A percentile compares a stretch with the other conserved stretches of the same genome.
phyloP scores from a whole-genome alignment of 2,797 vertebrate species.

The Erethizon dorsatum region DNA sequence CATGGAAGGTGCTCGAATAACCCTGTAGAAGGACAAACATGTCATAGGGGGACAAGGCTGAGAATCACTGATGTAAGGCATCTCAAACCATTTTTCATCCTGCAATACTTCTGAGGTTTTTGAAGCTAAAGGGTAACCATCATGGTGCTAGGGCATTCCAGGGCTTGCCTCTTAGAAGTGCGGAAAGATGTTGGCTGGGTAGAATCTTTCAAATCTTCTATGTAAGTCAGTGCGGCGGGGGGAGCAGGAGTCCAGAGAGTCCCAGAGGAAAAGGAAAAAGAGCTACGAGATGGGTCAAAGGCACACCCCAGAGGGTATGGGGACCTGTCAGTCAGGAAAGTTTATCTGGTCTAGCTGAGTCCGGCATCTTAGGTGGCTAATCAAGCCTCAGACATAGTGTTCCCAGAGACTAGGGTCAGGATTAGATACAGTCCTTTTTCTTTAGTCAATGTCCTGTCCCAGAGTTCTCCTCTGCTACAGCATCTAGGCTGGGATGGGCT shows the following conservation, averaged over 20 bases:
- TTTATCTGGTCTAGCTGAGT: slow-evolving; percentile 68
- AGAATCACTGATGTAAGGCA: accelerated
- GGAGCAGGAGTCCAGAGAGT: slow-evolving; percentile 4
- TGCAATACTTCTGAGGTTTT: not conserved
- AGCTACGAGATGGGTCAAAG: slow-evolving; percentile 37
- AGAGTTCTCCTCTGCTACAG: not conserved
- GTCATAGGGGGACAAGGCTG: too few species aligned
- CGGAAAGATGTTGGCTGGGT: not conserved
- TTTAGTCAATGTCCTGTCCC: not conserved
- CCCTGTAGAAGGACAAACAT: accelerated
- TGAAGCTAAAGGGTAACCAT: not conserved
- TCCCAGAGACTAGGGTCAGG: not conserved
- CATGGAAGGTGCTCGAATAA: accelerated
- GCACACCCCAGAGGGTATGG: not conserved
- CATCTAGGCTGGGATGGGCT: not conserved
- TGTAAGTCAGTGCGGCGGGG: not conserved
- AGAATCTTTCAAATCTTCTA: not conserved
- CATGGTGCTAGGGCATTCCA: accelerated
- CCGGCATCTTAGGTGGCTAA: slow-evolving; percentile 69
- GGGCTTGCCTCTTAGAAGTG: not conserved
- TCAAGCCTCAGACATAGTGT: slow-evolving; percentile 10
- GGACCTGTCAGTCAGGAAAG: slow-evolving; percentile 66
- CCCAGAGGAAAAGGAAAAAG: slow-evolving; percentile 64
- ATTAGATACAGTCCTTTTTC: not conserved
- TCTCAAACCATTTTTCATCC: not conserved